Evolutionary conservation across 1,140 invertebrate genomes (phyloP).

Genomic region (Papilio glaucus): DNA sequence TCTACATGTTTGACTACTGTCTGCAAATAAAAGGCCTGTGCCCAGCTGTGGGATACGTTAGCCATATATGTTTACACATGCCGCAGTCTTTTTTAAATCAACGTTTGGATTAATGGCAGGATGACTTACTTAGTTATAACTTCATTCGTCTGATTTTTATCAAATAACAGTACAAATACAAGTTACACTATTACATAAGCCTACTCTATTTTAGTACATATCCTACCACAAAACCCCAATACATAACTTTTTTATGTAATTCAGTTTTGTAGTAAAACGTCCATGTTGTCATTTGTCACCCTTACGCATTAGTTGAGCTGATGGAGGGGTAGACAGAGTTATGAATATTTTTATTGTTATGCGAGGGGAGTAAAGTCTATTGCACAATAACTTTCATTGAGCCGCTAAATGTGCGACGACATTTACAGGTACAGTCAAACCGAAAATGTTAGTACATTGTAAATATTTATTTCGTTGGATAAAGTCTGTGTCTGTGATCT

Average conservation of each 20-base stretch:
- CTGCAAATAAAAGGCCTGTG: no score
- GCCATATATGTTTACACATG: no score
- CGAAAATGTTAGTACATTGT: neutral
- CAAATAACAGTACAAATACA: no score
- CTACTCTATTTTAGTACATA: neutral
- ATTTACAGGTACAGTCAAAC: conserved; percentile 11
- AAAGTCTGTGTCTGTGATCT: neutral
- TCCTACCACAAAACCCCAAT: neutral
- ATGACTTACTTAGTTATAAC: no score
- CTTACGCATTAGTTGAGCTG: conserved; percentile 34
- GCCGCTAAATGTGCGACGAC: conserved; percentile 30
- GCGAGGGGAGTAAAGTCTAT: conserved; percentile 41
- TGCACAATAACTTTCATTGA: conserved; percentile 43
- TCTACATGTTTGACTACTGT: no score
- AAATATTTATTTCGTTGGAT: neutral
- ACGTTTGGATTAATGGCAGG: no score
- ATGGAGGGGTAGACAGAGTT: conserved; percentile 34
- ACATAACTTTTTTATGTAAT: conserved; percentile 7
- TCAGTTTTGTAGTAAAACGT: conserved; percentile 27
- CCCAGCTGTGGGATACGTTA: no score
- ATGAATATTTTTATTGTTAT: conserved; percentile 48
- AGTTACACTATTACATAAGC: no score
- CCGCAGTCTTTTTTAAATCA: no score
- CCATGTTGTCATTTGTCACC: conserved; percentile 37
- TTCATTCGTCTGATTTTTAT: no score